Base-by-base conservation (phyloP, 1,140 invertebrate genomes). In the Fopius arisanus region DNA sequence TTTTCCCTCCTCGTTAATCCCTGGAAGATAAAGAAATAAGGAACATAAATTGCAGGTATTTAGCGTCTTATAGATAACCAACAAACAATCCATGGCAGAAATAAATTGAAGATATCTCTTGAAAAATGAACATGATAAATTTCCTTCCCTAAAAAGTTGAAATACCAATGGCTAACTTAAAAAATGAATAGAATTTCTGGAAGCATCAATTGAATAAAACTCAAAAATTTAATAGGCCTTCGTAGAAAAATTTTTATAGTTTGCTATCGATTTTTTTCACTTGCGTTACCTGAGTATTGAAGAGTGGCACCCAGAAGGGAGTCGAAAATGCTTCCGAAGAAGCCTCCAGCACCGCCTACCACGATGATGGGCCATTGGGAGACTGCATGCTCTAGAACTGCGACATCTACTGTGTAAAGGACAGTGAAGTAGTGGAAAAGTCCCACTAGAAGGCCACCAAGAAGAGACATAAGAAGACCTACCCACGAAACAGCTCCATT, bases 361-460 rank as follows among this genome's bases (percentile, higher is more conserved):
- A 94, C 14, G 54, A 97, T 89, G 2, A 97, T 86, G 0, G 95
- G 95, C 94, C 94, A 96, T 80, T 97, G 96, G 6, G 93, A 89
- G 26, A 94, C 92, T 73, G 92, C 91, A 59, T 89, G 84, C 26
- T 88, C 79, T 51, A 95, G 84, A 70, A 90, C 78, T 12, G 87
- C 85, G 4, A 86, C 83, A 78, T 94, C 92, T 3, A 93, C 87
- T 21, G 90, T 90, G 63, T 94, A 91, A 6, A 93, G 81, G 23
- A 95, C 80, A 1, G 90, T 88, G 12, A 94, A 73, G 84, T 95
- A 96, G 82, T 94, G 93, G 14, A 90, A 89, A 2, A 94, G 69
- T n/a, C 95, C 95, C 67, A 97, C 90, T 0, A 91, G 78, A 31
- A 93, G 72, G 16, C 96, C 96, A 37, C 95, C 96, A 48, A 94